phyloP scores from a whole-genome alignment of 2,113 vertebrate genomes.

The Gadus chalcogrammus region DNA sequence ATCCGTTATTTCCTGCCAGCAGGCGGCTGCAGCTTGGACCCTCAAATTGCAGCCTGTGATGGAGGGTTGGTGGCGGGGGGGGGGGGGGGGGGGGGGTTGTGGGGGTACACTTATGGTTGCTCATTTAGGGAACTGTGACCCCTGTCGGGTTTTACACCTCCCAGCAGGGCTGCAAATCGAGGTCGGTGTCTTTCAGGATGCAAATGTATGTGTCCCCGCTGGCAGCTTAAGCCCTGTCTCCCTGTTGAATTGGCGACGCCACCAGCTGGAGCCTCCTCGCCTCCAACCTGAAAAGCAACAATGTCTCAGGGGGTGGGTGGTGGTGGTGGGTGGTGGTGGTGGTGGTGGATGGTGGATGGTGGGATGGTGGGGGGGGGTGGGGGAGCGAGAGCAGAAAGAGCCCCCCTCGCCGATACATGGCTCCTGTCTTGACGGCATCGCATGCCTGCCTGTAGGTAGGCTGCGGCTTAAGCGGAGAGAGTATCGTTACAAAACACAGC shows the following conservation, averaged over 20 bases:
- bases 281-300: constrained; percentile 49
- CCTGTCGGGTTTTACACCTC: constrained; percentile 49
- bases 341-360: not conserved
- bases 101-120: constrained; percentile 49
- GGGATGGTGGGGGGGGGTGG: too few species aligned
- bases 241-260: constrained; percentile 55
- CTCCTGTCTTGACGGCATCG: constrained; percentile 49
- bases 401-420: constrained; percentile 34
- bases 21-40: constrained; percentile 1
- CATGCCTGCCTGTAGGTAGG: constrained; percentile 15
- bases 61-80: constrained; percentile 5
- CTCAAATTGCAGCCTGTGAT: not conserved
- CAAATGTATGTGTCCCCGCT: constrained; percentile 66
- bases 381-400: too few species aligned
- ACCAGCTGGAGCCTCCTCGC: constrained; percentile 58
- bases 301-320: constrained; percentile 42
- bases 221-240: constrained; percentile 57
- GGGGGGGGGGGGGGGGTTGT: too few species aligned
- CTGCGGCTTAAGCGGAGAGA: constrained; percentile 21
- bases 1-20: constrained; percentile 27
- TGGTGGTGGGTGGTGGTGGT: too few species aligned
- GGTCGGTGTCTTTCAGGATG: constrained; percentile 53
- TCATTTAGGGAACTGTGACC: constrained; percentile 58
- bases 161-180: constrained; percentile 58
- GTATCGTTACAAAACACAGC: constrained; percentile 21